phyloP scores from a whole-genome alignment of 2,797 vertebrate species.

The Vireo griseus region DNA sequence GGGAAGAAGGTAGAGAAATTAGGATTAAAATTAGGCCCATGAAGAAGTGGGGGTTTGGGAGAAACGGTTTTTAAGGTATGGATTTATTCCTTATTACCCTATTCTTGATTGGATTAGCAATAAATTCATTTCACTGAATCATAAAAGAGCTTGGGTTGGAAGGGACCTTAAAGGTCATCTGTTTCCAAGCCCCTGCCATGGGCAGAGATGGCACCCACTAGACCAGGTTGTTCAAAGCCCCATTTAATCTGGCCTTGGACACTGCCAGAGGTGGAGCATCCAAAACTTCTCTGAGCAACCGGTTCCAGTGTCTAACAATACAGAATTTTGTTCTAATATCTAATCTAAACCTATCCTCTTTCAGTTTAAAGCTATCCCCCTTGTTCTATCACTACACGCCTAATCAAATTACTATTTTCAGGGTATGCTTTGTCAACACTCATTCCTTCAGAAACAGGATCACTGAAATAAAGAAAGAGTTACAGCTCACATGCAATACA shows the following conservation, averaged over 20 bases:
- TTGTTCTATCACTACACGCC: too few relatives aligned
- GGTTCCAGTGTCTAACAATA: neutral
- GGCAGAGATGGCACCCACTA: neutral
- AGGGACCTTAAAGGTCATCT: neutral
- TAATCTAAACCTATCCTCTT: neutral
- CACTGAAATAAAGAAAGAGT: neutral
- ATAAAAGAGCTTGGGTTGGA: neutral
- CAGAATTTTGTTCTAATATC: neutral
- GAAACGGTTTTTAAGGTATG: neutral
- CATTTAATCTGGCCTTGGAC: neutral
- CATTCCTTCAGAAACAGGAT: neutral
- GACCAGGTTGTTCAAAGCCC: neutral
- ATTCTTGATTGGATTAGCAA: neutral
- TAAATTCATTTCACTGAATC: neutral
- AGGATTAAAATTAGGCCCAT: neutral
- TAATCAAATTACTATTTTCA: neutral
- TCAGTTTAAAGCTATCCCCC: neutral
- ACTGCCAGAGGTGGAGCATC: neutral
- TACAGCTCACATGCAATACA: neutral
- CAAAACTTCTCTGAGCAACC: neutral
- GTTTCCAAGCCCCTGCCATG: neutral
- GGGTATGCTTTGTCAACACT: neutral
- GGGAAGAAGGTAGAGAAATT: neutral
- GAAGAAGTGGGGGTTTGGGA: neutral
- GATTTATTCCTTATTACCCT: neutral